Evolutionary conservation across 2,113 vertebrate genomes (phyloP).

Genomic region (Ceuthmochares aereus): DNA sequence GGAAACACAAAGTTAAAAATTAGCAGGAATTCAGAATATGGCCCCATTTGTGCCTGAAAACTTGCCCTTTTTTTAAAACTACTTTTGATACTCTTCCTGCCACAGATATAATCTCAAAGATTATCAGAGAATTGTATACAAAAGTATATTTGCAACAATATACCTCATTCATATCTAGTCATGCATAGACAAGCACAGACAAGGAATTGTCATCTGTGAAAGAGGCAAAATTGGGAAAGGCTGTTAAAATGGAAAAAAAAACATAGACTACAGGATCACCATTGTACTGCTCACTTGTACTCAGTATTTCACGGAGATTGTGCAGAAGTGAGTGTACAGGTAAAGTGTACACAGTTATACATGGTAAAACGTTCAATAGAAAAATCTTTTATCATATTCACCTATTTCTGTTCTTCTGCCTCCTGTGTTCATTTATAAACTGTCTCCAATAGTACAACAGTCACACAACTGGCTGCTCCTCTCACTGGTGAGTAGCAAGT

Average conservation of each 20-base stretch:
- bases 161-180: not conserved
- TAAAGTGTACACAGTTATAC: fast-evolving
- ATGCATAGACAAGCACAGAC: not conserved
- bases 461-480: not conserved
- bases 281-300: not conserved
- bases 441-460: not conserved
- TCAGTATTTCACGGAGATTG: not conserved
- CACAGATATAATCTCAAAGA: not conserved
- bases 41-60: not conserved
- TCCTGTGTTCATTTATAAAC: not conserved
- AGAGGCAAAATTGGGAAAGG: not conserved
- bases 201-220: not conserved
- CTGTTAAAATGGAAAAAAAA: not conserved
- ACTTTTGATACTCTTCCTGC: not conserved
- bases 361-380: not conserved
- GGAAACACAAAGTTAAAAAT: not conserved
- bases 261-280: not conserved
- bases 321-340: not conserved
- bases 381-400: not conserved
- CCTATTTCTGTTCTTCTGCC: not conserved
- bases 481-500: not conserved
- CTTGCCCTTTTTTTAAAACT: not conserved
- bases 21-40: not conserved
- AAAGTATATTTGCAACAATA: not conserved
- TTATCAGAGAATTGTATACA: not conserved